Evolutionary conservation across 1,140 invertebrate genomes (phyloP).

Genomic region (Scaptomyza pallida): DNA sequence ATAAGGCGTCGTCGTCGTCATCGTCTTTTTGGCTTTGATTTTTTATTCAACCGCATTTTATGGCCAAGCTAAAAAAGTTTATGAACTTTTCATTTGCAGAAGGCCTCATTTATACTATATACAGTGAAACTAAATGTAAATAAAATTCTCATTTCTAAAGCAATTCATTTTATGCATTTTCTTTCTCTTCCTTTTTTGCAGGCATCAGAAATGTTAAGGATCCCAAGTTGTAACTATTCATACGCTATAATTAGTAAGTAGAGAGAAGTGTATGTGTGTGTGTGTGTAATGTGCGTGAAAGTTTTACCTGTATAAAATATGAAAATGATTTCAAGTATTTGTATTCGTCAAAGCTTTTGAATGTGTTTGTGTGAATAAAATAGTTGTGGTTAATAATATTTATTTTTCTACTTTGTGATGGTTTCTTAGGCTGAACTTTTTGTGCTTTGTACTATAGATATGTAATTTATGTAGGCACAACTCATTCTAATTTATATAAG

Average conservation of each 20-base stretch:
- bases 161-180: background rate
- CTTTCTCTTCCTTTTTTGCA: constrained; percentile 5
- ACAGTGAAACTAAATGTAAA: background rate
- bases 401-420: constrained; percentile 81
- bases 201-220: constrained; percentile 8
- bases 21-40: constrained; percentile 36
- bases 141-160: background rate
- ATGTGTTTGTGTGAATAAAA: constrained; percentile 44
- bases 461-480: constrained; percentile 58
- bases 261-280: constrained; percentile 7
- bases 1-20: constrained; percentile 2
- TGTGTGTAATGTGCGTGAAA: constrained; percentile 11
- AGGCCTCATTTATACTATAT: constrained; percentile 5
- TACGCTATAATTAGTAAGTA: constrained; percentile 38
- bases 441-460: constrained; percentile 68
- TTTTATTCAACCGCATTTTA: constrained; percentile 41
- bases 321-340: constrained; percentile 18
- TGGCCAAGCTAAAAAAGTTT: constrained; percentile 23
- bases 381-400: constrained; percentile 64
- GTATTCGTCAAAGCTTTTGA: constrained; percentile 12
- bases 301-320: constrained; percentile 16
- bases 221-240: constrained; percentile 24
- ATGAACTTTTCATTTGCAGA: constrained; percentile 35
- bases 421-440: constrained; percentile 81
- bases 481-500: constrained; percentile 21